Base-by-base conservation (phyloP, 2,113 vertebrate species). In the Cyrtonyx montezumae region DNA sequence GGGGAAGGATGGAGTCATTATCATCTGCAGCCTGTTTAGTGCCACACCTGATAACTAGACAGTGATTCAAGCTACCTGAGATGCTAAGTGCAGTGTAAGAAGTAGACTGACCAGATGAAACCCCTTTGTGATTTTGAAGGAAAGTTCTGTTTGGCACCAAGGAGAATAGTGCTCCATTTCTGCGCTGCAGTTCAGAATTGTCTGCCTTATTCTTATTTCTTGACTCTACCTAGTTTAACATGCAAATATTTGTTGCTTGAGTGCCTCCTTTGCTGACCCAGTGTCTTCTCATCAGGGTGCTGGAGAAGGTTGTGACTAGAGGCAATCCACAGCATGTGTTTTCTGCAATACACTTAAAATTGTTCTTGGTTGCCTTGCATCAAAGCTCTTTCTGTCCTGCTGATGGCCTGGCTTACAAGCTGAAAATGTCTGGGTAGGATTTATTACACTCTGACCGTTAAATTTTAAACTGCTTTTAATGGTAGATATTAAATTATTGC, bases 391-490 rank as follows among this genome's bases (percentile, higher is more conserved):
- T 93, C 62, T 88, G 48, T 42, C n/a, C 62, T 90, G 53, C 53
- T 73, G 58, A 25, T 75, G 53, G 74, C 62, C 82, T 90, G 80
- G 45, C 86, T 95, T 76, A 66, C 79, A 69, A 75, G 28, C 88
- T 93, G 62, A 48, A 69, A 88, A 79, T 62, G n/a, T 73, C 79
- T 83, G 65, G 22, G 37, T 40, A 83, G 85, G 77, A 94, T 95
- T 96, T 94, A 93, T 93, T 84, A 40, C 80, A 25, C 73, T 94
- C 56, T 88, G 61, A 56, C 42, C 56, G 80, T 95, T 93, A 94
- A 78, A 93, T 81, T 96, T 93, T 96, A 88, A 90, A 91, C 68
- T 88, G 48, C 76, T 86, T 77, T 93, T 93, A 93, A 94, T 96
- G 83, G 88, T 94, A 65, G 79, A 80, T 93, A 13, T 75, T 91